Evolutionary conservation across 2,888 invertebrate genomes (phyloP), one percentile per base, ranked within the genome.

Genomic region (Campoletis raptor): DNA sequence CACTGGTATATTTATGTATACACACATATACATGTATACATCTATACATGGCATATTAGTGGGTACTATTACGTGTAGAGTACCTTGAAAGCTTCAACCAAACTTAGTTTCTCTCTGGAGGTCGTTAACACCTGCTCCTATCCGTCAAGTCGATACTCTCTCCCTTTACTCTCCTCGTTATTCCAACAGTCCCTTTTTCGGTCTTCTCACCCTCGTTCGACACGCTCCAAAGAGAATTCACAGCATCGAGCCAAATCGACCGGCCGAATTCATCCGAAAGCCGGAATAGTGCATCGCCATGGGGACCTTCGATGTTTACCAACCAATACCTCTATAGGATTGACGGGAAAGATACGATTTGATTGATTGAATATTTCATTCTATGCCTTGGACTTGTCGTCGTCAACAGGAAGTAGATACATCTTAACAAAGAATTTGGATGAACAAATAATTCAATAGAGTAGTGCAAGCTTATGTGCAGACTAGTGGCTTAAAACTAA

Each of bases 121-220:
- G 91, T 91, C 92, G 91, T 92, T 92, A 92, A 91, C 92, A 92
- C 92, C 92, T 92, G 92, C 92, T 91, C 90, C 90, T 87, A 90
- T 89, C 90, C 92, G 89, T 89, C 87, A 90, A 90, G 89, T 89
- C 88, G 90, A 89, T 88, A 87, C 80, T 52, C 73, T 37, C 73
- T 40, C 79, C 15, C 52, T 64, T 72, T 24, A 64, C 61, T 76
- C 45, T 81, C 48, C 42, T 48, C 70, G 52, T 79, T 73, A 70
- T 70, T n/a, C 42, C 72, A 45, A 45, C 66, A 66, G 45, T 67
- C 82, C 76, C 81, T 79, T 81, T 70, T 72, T 69, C 73, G 67
- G 69, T 69, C 42, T 70, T 76, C 76, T 64, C 61, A 48, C 83
- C 83, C 67, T 78, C 69, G 30, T 61, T 54, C 57, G 42, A 24